Conservation (phyloP, 2,888 invertebrate genomes). For the Capitulum mitella region DNA sequence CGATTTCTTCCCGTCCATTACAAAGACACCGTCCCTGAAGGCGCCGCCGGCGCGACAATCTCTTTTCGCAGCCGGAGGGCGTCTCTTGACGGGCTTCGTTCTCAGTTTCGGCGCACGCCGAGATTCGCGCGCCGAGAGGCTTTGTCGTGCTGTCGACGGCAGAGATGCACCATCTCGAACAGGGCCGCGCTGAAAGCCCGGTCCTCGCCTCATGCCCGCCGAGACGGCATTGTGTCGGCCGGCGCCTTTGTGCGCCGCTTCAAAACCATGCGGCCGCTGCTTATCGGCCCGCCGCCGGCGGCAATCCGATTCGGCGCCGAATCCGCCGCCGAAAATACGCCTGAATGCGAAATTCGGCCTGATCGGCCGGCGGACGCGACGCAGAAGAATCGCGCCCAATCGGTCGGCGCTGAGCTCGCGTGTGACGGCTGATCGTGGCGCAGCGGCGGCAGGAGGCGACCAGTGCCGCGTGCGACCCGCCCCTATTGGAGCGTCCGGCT, state of each 20-base stretch:
- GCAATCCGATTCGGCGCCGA: neutral
- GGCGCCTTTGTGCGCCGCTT: neutral
- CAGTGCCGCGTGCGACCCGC: too few species aligned
- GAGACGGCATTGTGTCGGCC: neutral
- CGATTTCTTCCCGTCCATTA: too few species aligned
- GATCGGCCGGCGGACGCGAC: neutral
- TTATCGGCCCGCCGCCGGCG: neutral
- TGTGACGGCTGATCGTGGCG: too few species aligned
- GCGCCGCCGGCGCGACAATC: too few species aligned
- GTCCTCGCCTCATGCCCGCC: neutral
- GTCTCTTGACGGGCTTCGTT: too few species aligned
- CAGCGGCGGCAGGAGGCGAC: too few species aligned
- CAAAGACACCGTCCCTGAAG: too few species aligned
- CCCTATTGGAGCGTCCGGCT: too few species aligned
- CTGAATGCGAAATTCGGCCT: neutral
- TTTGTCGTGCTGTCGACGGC: neutral
- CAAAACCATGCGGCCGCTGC: constrained; percentile 12
- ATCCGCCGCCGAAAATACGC: neutral
- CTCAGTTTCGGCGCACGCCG: neutral
- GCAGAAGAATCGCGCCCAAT: too few species aligned
- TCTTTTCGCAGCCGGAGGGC: too few species aligned
- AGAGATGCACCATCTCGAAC: neutral
- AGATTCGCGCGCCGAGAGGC: neutral
- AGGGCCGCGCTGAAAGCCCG: neutral
- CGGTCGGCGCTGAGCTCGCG: too few species aligned